Percentiles rank a stretch among this genome's conserved stretches.
Conservation (phyloP, 2,888 invertebrate genomes). For the Chromoteleia sp. region DNA sequence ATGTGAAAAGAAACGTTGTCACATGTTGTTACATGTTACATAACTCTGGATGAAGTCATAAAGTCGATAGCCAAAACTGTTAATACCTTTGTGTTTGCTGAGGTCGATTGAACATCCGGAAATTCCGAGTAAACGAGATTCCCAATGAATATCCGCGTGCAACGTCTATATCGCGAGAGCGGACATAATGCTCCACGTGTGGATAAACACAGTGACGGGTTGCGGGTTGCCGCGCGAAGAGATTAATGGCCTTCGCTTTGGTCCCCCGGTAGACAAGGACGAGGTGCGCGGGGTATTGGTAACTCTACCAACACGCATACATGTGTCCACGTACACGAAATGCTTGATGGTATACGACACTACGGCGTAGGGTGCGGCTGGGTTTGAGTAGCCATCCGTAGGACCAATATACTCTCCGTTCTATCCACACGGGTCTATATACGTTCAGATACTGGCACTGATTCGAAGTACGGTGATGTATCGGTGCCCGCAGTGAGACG, state of each 20-base stretch:
- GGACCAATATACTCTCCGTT: constrained; percentile 77
- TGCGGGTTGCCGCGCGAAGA: constrained; percentile 83
- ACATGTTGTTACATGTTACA: constrained; percentile 23
- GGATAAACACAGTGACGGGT: constrained; percentile 85
- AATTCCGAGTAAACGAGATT: constrained; percentile 68
- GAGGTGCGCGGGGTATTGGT: constrained; percentile 65
- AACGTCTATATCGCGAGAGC: constrained; percentile 82
- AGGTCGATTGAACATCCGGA: constrained; percentile 69
- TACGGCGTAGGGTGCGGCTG: constrained; percentile 79
- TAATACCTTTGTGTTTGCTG: constrained; percentile 55
- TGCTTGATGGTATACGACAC: constrained; percentile 58
- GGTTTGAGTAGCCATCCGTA: constrained; percentile 79
- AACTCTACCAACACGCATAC: constrained; percentile 43
- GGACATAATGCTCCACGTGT: constrained; percentile 84
- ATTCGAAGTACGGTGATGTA: constrained; percentile 82
- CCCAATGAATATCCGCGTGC: constrained; percentile 74
- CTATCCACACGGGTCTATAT: constrained; percentile 70
- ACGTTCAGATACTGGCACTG: constrained; percentile 75
- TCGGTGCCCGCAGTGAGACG: constrained; percentile 83
- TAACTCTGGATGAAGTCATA: constrained; percentile 36
- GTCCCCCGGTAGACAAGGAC: constrained; percentile 73
- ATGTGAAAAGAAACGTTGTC: not conserved
- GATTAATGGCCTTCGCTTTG: constrained; percentile 83
- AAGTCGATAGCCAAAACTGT: constrained; percentile 46
- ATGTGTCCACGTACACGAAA: constrained; percentile 49